These are phyloP conservation scores for Hylyphantes graminicola DNA, from an alignment of 1,140 invertebrate genomes.

Conservation along the genomic window DNA sequence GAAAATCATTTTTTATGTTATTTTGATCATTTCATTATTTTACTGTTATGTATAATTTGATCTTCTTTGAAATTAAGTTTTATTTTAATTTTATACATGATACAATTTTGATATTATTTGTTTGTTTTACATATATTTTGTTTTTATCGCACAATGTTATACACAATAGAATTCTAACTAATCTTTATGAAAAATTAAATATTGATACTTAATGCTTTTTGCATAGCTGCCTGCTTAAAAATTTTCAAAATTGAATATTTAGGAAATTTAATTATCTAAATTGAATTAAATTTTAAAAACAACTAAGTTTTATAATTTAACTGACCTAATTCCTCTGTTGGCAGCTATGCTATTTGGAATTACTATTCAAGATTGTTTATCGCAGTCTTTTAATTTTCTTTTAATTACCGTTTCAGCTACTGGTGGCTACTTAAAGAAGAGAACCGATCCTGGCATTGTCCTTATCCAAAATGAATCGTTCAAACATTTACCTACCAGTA, in stretches of 20 bases:
- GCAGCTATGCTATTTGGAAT: conserved; percentile 60
- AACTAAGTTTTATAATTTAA: background rate
- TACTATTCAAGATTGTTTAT: conserved; percentile 32
- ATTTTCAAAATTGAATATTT: background rate
- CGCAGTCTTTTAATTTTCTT: conserved; percentile 50
- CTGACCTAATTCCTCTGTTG: conserved; percentile 49
- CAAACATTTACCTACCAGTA: conserved; percentile 44
- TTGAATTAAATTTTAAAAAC: background rate
- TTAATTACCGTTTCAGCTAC: conserved; percentile 58
- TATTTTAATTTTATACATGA: background rate
- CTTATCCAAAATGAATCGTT: conserved; percentile 48
- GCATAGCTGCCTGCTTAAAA: conserved; percentile 44
- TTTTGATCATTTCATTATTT: conserved; percentile 20
- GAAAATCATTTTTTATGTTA: conserved; percentile 4
- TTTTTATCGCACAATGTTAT: conserved; percentile 4
- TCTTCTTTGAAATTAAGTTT: background rate
- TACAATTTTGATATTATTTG: background rate
- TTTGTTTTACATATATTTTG: background rate
- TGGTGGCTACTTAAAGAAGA: conserved; percentile 58
- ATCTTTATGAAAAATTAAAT: background rate
- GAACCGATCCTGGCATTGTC: conserved; percentile 36
- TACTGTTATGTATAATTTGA: conserved; percentile 42
- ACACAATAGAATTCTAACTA: background rate
- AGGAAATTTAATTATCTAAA: background rate
- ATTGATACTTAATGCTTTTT: background rate